A percentile compares a stretch with the other conserved stretches of the same genome.
phyloP scores from a whole-genome alignment of 2,888 invertebrate species.

The Oligia strigilis region DNA sequence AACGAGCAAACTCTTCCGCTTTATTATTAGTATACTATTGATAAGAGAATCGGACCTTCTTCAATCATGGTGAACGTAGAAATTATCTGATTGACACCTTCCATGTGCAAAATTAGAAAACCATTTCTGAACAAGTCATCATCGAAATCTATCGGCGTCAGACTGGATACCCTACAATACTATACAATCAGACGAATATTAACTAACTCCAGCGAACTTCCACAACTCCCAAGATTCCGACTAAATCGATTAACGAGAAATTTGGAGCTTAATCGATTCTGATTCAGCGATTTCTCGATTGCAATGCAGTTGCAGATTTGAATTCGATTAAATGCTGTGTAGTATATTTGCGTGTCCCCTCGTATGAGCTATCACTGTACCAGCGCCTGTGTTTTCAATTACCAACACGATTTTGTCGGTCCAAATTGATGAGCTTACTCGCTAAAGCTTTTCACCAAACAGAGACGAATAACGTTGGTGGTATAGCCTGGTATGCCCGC shows the following conservation, averaged over 20 bases:
- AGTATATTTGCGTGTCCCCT: slow-evolving; percentile 55
- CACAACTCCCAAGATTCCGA: slow-evolving; percentile 59
- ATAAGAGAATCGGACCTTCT: neutral
- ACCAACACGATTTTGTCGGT: slow-evolving; percentile 59
- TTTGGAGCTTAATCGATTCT: slow-evolving; percentile 83
- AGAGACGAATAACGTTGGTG: slow-evolving; percentile 47
- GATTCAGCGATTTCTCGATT: slow-evolving; percentile 80
- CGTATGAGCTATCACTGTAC: slow-evolving; percentile 57
- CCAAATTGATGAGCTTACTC: slow-evolving; percentile 62
- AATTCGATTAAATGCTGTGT: slow-evolving; percentile 68
- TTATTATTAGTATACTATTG: neutral
- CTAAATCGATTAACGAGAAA: slow-evolving; percentile 80
- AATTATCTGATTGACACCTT: slow-evolving; percentile 13
- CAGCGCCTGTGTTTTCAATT: slow-evolving; percentile 64
- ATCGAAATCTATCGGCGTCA: slow-evolving; percentile 46
- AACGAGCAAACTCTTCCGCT: neutral
- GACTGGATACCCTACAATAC: slow-evolving; percentile 59
- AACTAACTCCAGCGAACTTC: slow-evolving; percentile 60
- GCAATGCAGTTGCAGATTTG: slow-evolving; percentile 77
- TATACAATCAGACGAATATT: slow-evolving; percentile 77
- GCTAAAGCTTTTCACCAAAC: slow-evolving; percentile 55
- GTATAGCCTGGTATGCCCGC: slow-evolving; percentile 15
- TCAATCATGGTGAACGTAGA: neutral
- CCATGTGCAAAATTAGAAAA: slow-evolving; percentile 19
- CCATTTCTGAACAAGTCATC: slow-evolving; percentile 29